A percentile compares a stretch with the other conserved stretches of the same genome.
phyloP scores from a whole-genome alignment of 2,797 vertebrate species.

The Tolypeutes matacus region DNA sequence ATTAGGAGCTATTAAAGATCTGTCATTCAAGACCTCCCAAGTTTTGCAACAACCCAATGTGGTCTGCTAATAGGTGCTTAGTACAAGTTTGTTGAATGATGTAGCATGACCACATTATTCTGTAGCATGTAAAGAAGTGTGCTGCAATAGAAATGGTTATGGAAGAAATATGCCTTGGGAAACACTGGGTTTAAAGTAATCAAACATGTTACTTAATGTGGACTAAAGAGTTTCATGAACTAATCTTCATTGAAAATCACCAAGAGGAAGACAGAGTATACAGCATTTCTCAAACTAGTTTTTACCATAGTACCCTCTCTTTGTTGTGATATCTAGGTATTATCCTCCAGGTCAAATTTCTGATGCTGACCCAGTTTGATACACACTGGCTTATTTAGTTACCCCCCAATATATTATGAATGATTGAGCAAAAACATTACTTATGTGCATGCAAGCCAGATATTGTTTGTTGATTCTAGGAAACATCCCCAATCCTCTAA shows the following conservation, averaged over 20 bases:
- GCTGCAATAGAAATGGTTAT: neutral
- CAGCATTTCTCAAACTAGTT: neutral
- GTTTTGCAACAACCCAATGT: neutral
- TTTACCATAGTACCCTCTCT: neutral
- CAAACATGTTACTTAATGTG: neutral
- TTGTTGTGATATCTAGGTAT: neutral
- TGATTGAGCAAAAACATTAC: neutral
- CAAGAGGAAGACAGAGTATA: neutral
- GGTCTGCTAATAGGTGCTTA: neutral
- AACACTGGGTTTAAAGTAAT: neutral
- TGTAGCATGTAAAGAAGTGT: neutral
- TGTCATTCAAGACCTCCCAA: neutral
- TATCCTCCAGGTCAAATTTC: conserved; percentile 1
- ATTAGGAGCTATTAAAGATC: neutral
- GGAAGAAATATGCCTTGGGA: neutral
- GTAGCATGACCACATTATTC: neutral
- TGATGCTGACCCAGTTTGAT: neutral
- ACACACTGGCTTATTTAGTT: neutral
- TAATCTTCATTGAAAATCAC: neutral
- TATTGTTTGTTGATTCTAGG: conserved; percentile 37
- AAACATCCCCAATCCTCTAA: neutral
- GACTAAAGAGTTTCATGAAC: neutral
- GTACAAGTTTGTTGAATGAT: neutral
- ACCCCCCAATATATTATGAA: conserved; percentile 41
- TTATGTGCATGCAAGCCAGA: neutral